Base-by-base conservation (phyloP, 2,888 invertebrate species). In the Caenorhabditis angaria region DNA sequence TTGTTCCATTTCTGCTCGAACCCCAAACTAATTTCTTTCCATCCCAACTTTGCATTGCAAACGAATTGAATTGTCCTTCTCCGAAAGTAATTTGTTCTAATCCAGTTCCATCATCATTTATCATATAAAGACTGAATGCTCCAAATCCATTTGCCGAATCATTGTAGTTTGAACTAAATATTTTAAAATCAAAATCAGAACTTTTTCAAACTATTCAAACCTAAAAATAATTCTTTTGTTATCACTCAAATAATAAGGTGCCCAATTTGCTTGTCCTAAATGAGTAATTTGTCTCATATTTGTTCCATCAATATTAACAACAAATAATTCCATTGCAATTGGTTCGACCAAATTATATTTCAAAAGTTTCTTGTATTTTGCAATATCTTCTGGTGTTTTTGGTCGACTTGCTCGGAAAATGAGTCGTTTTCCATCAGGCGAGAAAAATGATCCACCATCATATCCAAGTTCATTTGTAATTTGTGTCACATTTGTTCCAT, bases 381-480 rank as follows among this genome's bases (percentile, higher is more conserved):
- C 72, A 12, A 82, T 68, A 50, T 84, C 85, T 6, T 66, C 73
- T 3, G 25, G 10, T 2, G 81, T 82, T 27, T 82, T 82, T 1
- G 84, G 85, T 22, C 83, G 61, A n/a, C 82, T 82, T 1, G 85
- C 85, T 0, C 85, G 63, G 69, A 82, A 85, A 20, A 85, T 78
- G 27, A 85, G 68, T 18, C 81, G 70, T 61, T 77, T 83, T 32
- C 84, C 84, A 58, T 85, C 84, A 0, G 84, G 84, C 53, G 81
- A 80, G 75, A 85, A 85, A 80, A 86, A 85, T 2, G 83, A 81
- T 27, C 85, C 85, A 12, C 85, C 85, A 54, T 85, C 84, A 68
- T 85, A 85, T 24, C 85, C 85, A 24, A 81, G 70, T 22, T 51
- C 65, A 50, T 72, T 61, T 14, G 85, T 85, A 1, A 85, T 32